Evolutionary conservation across 2,797 vertebrate species (phyloP), one percentile per base, ranked within the genome.

Genomic region (Coregonus suidteri): DNA sequence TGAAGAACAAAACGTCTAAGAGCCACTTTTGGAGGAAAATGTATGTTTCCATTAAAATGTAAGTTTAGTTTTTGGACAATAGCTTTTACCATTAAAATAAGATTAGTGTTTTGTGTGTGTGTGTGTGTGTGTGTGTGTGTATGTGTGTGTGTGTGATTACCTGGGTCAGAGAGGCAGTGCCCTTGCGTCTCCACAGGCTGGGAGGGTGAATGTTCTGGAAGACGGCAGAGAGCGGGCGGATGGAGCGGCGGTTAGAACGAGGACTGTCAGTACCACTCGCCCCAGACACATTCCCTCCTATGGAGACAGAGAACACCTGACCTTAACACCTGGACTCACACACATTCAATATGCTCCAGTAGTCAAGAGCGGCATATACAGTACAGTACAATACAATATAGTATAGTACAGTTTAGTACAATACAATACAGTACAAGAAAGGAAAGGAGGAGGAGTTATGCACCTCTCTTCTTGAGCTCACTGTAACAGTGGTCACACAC

Each of bases 171-270:
- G 97, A 93, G 3, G 92, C 91, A 1, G 95, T 95, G 54, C 97
- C 96, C 93, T 96, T 98, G 81, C 96, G 96, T 83, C 95, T 96
- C 95, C 95, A 97, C 84, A 98, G 96, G 87, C 95, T 95, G 1
- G 96, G 93, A 53, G 97, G 95, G 86, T 97, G 95, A 86, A 99
- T 96, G 90, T 95, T 97, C 83, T 97, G 97, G 85, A 99, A 97
- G 74, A 99, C 94, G 0, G 96, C 91, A 1, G 98, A 97, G 75
- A 99, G 95, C 25, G 97, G 93, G 73, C 95, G 96, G 83, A 93
- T 94, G 84, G 93, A 94, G 83, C 95, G 95, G 83, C 95, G 95
- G 81, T 91, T 84, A 31, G 92, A 85, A 76, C 92, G 91, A 73
- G 96, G 94, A 71, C 96, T 96, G 71, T 91, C 93, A 82, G 93